These are phyloP conservation scores for Chaetogeoica ovagalla DNA, from an alignment of 2,888 invertebrate species.

Conservation along the genomic window DNA sequence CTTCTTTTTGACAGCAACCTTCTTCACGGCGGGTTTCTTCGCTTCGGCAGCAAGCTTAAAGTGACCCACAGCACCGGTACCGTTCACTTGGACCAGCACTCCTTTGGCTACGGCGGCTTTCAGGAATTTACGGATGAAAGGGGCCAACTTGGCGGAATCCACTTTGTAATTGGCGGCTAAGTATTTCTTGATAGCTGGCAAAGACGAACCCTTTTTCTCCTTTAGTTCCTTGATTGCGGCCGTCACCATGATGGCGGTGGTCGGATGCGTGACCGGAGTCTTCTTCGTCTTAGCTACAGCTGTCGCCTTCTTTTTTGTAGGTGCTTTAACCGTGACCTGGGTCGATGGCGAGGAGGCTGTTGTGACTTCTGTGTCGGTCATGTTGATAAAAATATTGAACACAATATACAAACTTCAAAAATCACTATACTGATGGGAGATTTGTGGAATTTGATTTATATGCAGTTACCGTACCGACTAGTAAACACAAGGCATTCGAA, in stretches of 20 bases:
- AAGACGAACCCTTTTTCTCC: background rate
- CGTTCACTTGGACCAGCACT: background rate
- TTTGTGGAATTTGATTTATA: too few relatives aligned
- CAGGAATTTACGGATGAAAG: constrained; percentile 66
- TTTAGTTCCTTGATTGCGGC: constrained; percentile 61
- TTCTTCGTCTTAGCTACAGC: constrained; percentile 55
- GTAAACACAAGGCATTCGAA: background rate
- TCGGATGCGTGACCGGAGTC: constrained; percentile 62
- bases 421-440: background rate
- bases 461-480: background rate
- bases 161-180: constrained; percentile 65
- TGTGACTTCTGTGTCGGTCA: background rate
- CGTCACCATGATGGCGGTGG: constrained; percentile 65
- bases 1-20: background rate
- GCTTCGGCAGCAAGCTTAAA: constrained; percentile 60
- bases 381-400: background rate
- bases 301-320: constrained; percentile 56
- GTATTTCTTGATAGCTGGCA: constrained; percentile 63
- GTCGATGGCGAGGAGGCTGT: background rate
- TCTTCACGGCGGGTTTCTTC: constrained; percentile 29
- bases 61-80: constrained; percentile 58
- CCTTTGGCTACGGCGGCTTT: constrained; percentile 62
- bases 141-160: constrained; percentile 65
- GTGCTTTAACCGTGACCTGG: constrained; percentile 26
- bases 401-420: too few relatives aligned